A percentile compares a stretch with the other conserved stretches of the same genome.
Evolutionary conservation across 2,888 invertebrate genomes (phyloP).

Genomic region (Ophion ventricosus): DNA sequence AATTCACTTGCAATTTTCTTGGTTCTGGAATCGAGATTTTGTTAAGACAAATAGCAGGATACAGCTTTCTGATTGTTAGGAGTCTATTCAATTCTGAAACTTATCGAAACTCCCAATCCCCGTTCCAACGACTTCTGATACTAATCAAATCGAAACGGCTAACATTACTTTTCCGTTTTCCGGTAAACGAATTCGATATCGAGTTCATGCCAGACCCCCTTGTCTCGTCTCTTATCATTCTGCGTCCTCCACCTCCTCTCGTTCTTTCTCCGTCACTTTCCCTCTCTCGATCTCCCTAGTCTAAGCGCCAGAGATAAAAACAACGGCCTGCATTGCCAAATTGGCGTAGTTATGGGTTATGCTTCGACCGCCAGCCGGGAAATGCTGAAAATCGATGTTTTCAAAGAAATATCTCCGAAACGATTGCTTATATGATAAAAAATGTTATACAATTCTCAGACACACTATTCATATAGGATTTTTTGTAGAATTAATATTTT

Average conservation of each 20-base stretch:
- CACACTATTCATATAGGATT: not conserved
- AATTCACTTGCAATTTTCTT: not conserved
- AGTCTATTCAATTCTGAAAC: not conserved
- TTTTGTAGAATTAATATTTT: not conserved
- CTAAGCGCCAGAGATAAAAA: not conserved
- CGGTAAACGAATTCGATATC: constrained; percentile 26
- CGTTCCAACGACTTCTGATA: not conserved
- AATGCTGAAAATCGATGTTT: not conserved
- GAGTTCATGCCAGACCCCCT: constrained; percentile 11
- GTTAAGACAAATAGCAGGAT: not conserved
- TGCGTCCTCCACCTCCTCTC: not conserved
- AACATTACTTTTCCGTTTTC: constrained; percentile 16
- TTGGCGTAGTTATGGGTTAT: not conserved
- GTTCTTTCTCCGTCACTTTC: not conserved
- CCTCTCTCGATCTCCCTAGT: not conserved
- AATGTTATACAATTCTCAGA: not conserved
- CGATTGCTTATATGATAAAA: not conserved
- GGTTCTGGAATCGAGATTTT: not conserved
- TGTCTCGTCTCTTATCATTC: constrained; percentile 1
- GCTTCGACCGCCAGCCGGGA: not conserved
- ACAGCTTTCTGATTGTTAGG: not conserved
- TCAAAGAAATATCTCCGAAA: not conserved
- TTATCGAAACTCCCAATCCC: constrained; percentile 1
- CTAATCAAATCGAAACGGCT: constrained; percentile 24
- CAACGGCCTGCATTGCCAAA: not conserved